Evolutionary conservation across 2,113 vertebrate species (phyloP).

Genomic region (Ageneiosus marmoratus): DNA sequence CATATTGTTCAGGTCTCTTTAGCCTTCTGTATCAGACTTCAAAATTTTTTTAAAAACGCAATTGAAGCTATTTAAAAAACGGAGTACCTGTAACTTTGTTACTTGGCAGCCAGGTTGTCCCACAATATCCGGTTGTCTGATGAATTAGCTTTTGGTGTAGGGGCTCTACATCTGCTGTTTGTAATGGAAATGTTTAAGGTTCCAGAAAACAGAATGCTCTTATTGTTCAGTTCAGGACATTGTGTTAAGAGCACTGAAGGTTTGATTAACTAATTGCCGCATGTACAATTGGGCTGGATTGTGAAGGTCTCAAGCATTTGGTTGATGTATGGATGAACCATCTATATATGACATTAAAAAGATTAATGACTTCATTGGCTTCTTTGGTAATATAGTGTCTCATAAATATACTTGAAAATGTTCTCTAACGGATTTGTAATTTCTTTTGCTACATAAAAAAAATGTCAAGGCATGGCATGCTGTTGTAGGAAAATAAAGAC

Average conservation of each 20-base stretch:
- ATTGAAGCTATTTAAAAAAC: conserved; percentile 85
- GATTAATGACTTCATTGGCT: conserved; percentile 48
- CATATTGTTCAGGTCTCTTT: conserved; percentile 99
- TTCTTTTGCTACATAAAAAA: neutral
- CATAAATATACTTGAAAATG: neutral
- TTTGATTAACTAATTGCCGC: conserved; percentile 79
- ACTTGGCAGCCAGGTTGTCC: conserved; percentile 80
- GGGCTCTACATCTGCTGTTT: conserved; percentile 82
- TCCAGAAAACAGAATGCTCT: conserved; percentile 77
- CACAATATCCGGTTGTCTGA: conserved; percentile 87
- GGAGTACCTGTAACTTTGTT: conserved; percentile 82
- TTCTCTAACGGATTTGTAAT: neutral
- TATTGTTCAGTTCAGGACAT: conserved; percentile 81
- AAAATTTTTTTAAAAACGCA: conserved; percentile 82
- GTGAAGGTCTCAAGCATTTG: conserved; percentile 84
- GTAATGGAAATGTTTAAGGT: conserved; percentile 81
- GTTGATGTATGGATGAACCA: conserved; percentile 88
- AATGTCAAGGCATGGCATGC: neutral
- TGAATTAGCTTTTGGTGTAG: conserved; percentile 82
- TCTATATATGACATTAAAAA: conserved; percentile 91
- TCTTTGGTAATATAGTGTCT: neutral
- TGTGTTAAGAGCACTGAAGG: conserved; percentile 82
- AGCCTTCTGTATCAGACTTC: conserved; percentile 98
- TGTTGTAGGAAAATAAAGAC: neutral
- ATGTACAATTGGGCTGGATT: conserved; percentile 84